phyloP scores from a whole-genome alignment of 2,888 invertebrate species.

The Lepetodrilus schrolli region DNA sequence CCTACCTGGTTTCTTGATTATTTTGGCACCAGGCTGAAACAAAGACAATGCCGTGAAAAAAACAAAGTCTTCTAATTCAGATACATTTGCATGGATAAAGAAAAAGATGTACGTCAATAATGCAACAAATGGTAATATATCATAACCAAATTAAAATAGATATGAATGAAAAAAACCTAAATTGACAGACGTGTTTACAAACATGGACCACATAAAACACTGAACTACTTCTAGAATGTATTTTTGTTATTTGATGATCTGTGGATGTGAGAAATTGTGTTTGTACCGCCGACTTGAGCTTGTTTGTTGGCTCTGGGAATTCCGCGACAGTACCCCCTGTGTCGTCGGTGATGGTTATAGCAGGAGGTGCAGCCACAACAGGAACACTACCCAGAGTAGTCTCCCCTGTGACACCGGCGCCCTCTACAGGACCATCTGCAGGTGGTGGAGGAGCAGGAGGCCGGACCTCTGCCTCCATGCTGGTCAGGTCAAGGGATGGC shows the following conservation, averaged over 20 bases:
- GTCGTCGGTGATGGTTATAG: slow-evolving; percentile 13
- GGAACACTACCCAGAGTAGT: neutral
- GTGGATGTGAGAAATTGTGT: neutral
- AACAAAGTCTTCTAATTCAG: neutral
- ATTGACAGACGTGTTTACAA: no score
- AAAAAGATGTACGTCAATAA: neutral
- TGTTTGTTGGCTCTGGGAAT: no score
- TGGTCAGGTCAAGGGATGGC: neutral
- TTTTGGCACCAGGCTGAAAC: slow-evolving; percentile 52
- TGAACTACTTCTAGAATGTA: neutral
- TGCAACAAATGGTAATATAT: no score
- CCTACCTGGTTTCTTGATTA: slow-evolving; percentile 65
- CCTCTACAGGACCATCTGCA: neutral
- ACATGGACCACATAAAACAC: no score
- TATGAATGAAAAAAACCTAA: neutral
- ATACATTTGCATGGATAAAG: neutral
- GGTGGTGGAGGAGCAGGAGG: neutral
- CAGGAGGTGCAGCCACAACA: neutral
- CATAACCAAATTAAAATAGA: neutral
- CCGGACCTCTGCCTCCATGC: neutral
- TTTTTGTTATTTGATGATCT: neutral
- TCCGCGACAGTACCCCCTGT: no score
- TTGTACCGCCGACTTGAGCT: no score
- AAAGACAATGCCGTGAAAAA: neutral
- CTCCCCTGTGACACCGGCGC: neutral